Evolutionary conservation across 2,888 invertebrate species (phyloP), one percentile per base, ranked within the genome.

Genomic region (Lithosia quadra): DNA sequence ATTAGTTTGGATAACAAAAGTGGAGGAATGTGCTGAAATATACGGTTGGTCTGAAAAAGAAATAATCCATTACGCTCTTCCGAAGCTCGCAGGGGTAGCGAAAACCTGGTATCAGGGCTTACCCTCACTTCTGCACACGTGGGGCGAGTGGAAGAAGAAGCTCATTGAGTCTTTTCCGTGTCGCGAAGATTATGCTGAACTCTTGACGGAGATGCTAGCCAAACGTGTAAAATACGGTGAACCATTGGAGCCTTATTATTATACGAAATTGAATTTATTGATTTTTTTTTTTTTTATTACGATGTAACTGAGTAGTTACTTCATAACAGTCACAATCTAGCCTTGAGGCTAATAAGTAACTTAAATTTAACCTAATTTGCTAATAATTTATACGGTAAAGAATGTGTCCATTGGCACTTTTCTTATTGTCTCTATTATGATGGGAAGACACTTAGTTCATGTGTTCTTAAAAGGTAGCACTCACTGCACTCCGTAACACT

Each of bases 31-130:
- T 49, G 28, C 65, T 2, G 24, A 13, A 2, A 57, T 65, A 7
- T 65, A 59, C 33, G 10, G n/a, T 3, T 65, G 59, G 59, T 1
- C 5, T 4, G 65, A 65, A 1, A 59, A 15, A 21, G 24, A 65
- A 34, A 57, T 11, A 3, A 49, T 59, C 4, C 49, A 59, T 22
- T 65, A 59, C 21, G 28, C 66, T 15, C 21, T 66, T 1, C 66
- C 61, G 0, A 61, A 67, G 24, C 15, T 61, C 0, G 4, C n/a
- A 2, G 61, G 66, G 0, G 24, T 67, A 7, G 66, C 66, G 0
- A 67, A 61, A 11, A 28, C 18, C 5, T 67, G 66, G 66, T 67
- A 61, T 9, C 22, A 67, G 15, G 66, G 55, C 1, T 39, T 61
- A 13, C 9, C 59, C 0, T 13, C 59, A 1, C 2, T 66, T 2